Base-by-base conservation (phyloP, 2,888 invertebrate genomes). In the Archaeoteleia sp. region DNA sequence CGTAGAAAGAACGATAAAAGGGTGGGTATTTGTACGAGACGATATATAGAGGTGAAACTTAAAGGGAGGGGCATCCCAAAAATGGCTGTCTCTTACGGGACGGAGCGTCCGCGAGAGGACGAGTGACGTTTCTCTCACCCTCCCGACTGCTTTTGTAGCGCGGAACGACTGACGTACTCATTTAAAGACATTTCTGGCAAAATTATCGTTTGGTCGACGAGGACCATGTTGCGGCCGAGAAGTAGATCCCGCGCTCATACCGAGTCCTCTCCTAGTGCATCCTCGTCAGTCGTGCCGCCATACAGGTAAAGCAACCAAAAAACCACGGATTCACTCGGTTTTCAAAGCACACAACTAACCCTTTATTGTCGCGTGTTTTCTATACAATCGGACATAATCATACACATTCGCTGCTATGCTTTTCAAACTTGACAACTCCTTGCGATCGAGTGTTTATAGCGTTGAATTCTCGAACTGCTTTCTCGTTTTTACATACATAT, bases 61-160 rank as follows among this genome's bases (percentile, higher is more conserved):
- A 76, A 83, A 82, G 83, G 83, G 83, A 83, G 83, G 83, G 83
- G 82, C 83, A 81, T 75, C 74, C 73, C 78, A 78, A 82, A 82
- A 82, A 83, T 83, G 83, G 83, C 82, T 80, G 82, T 79, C 80
- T 79, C 78, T 70, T 78, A 77, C 76, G 76, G 79, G 78, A 79
- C 78, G 76, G 78, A 76, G 78, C 74, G 78, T 79, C 77, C 75
- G 73, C 75, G 79, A 76, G 80, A 78, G 61, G 35, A 45, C 61
- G 42, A 65, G 58, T 69, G 70, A 67, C 65, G 65, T 57, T 65
- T 62, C 49, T 55, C 67, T 61, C 55, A 32, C 62, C 61, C 54
- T 66, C 67, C 46, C 51, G 54, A 51, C 66, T 73, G 74, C 76
- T 77, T 77, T 79, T 80, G 53, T 78, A 75, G 78, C 74, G 77